Evolutionary conservation across 2,888 invertebrate species (phyloP).

Genomic region (Biston betularia): DNA sequence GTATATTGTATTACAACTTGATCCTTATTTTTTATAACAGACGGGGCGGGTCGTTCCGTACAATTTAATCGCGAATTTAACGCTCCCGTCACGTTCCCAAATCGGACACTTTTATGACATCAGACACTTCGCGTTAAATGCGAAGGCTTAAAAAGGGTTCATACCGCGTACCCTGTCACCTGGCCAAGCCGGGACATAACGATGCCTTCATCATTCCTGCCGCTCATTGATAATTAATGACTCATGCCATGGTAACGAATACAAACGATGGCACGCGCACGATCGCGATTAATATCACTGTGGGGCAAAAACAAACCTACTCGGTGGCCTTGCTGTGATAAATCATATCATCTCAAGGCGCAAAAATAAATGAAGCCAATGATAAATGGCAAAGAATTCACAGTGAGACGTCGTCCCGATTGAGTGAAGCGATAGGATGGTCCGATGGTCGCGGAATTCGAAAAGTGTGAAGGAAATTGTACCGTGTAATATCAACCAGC

Average conservation of each 20-base stretch:
- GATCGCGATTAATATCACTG: slow-evolving; percentile 85
- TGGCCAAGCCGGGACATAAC: slow-evolving; percentile 78
- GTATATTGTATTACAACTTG: slow-evolving; percentile 59
- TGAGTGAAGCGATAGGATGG: slow-evolving; percentile 69
- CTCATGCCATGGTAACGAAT: slow-evolving; percentile 83
- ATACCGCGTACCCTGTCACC: slow-evolving; percentile 82
- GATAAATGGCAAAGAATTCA: slow-evolving; percentile 81
- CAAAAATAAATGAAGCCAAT: slow-evolving; percentile 85
- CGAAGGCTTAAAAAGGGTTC: slow-evolving; percentile 85
- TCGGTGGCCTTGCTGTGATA: slow-evolving; percentile 78
- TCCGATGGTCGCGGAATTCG: slow-evolving; percentile 57
- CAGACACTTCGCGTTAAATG: slow-evolving; percentile 82
- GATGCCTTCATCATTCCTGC: slow-evolving; percentile 83
- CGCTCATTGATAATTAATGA: slow-evolving; percentile 86
- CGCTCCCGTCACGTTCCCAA: slow-evolving; percentile 78
- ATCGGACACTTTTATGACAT: slow-evolving; percentile 85
- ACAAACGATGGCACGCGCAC: slow-evolving; percentile 84
- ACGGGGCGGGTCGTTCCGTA: slow-evolving; percentile 67
- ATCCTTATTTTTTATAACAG: slow-evolving; percentile 63
- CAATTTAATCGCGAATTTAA: slow-evolving; percentile 79
- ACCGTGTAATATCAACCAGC: slow-evolving; percentile 23
- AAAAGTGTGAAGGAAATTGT: slow-evolving; percentile 51
- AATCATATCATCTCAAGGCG: slow-evolving; percentile 84
- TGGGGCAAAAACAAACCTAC: slow-evolving; percentile 84
- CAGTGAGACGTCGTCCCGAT: slow-evolving; percentile 67